These are phyloP conservation scores for Coecobrya sp. DNA, from an alignment of 2,888 invertebrate genomes.

Conservation along the genomic window DNA sequence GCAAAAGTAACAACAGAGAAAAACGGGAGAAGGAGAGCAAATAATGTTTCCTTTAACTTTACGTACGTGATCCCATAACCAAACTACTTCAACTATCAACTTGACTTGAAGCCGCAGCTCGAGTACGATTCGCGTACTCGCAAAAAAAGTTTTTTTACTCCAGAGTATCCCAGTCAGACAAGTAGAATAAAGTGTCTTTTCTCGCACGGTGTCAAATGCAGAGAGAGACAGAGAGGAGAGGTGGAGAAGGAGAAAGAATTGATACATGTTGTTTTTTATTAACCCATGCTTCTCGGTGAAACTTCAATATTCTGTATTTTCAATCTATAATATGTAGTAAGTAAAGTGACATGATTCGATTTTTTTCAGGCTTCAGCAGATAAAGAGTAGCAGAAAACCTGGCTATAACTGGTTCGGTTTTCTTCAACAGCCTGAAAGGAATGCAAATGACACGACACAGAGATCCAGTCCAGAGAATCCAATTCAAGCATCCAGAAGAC, in stretches of 20 bases:
- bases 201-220: constrained; percentile 9
- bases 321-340: not conserved
- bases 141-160: not conserved
- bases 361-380: not conserved
- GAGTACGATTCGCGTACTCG: not conserved
- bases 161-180: not conserved
- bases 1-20: not conserved
- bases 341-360: not conserved
- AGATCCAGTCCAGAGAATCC: not conserved
- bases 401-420: constrained; percentile 11
- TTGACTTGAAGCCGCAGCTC: not conserved
- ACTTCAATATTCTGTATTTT: not conserved
- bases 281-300: not conserved
- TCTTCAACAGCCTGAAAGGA: not conserved
- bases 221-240: not conserved
- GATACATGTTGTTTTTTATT: constrained; percentile 22
- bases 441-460: constrained; percentile 32
- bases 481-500: constrained; percentile 4
- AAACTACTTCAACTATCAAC: constrained; percentile 4
- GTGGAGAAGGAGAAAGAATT: not conserved
- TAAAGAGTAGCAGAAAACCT: not conserved
- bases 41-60: not conserved
- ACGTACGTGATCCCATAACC: not conserved
- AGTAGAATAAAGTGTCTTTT: not conserved
- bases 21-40: not conserved